Conservation (phyloP, 2,797 vertebrate species). For the Pantherophis vulpinus region DNA sequence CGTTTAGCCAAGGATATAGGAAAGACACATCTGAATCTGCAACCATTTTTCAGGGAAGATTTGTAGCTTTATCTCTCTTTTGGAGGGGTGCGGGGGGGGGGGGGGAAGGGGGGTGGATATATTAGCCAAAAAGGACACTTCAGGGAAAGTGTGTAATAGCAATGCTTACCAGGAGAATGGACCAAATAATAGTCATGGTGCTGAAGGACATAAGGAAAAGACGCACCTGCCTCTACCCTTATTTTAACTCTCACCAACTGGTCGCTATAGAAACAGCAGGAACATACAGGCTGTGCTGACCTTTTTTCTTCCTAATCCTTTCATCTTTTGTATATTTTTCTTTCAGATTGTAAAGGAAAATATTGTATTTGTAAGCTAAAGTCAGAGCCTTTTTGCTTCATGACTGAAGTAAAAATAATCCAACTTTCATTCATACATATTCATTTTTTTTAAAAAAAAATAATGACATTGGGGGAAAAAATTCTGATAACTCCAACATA, state of each 20-base stretch:
- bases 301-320: not conserved
- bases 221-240: not conserved
- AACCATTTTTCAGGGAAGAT: not conserved
- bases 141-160: not conserved
- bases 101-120: rapidly evolving
- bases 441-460: not conserved
- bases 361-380: not conserved
- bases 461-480: not conserved
- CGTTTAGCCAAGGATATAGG: not conserved
- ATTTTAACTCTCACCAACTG: not conserved
- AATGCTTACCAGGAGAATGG: not conserved
- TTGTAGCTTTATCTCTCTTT: not conserved
- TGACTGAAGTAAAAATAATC: not conserved
- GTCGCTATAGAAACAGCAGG: not conserved
- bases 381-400: not conserved
- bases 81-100: rapidly evolving
- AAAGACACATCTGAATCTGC: not conserved
- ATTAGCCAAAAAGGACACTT: not conserved
- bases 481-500: not conserved
- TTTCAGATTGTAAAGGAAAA: not conserved
- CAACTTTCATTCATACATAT: not conserved
- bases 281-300: not conserved
- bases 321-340: not conserved
- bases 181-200: not conserved
- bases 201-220: not conserved